phyloP scores from a whole-genome alignment of 2,113 vertebrate species.

The Scolopax mira region DNA sequence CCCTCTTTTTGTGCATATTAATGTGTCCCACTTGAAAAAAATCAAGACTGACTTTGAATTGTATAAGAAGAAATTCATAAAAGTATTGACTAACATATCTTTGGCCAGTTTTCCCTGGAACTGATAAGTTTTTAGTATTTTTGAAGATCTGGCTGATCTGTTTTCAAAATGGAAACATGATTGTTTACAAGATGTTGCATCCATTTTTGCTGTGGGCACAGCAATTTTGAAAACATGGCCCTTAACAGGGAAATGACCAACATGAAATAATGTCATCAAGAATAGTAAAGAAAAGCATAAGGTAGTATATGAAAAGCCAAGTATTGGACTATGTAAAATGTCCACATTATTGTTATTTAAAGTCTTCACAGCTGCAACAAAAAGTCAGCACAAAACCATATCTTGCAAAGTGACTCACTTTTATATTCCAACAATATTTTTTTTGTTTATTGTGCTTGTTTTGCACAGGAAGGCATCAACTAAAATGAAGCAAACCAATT shows the following conservation, averaged over 20 bases:
- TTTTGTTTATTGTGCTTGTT: constrained; percentile 1
- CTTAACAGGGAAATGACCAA: neutral
- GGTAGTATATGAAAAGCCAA: neutral
- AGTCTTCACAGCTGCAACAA: neutral
- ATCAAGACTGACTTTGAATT: neutral
- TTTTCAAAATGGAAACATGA: neutral
- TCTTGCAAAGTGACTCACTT: neutral
- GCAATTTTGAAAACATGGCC: neutral
- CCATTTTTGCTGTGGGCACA: neutral
- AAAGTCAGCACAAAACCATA: neutral
- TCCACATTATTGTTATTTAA: neutral
- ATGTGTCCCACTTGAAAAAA: neutral
- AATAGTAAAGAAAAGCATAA: neutral
- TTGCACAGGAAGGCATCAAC: neutral
- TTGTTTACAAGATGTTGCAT: neutral
- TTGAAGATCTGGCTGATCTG: neutral
- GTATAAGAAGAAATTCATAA: neutral
- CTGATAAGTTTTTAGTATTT: neutral
- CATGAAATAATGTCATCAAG: neutral
- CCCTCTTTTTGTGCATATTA: neutral
- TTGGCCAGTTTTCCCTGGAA: neutral
- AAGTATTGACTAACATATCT: neutral
- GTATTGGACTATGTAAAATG: neutral
- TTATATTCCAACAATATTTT: neutral
- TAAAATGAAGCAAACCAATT: neutral